Evolutionary conservation across 2,113 vertebrate species (phyloP).

Genomic region (Ia io): DNA sequence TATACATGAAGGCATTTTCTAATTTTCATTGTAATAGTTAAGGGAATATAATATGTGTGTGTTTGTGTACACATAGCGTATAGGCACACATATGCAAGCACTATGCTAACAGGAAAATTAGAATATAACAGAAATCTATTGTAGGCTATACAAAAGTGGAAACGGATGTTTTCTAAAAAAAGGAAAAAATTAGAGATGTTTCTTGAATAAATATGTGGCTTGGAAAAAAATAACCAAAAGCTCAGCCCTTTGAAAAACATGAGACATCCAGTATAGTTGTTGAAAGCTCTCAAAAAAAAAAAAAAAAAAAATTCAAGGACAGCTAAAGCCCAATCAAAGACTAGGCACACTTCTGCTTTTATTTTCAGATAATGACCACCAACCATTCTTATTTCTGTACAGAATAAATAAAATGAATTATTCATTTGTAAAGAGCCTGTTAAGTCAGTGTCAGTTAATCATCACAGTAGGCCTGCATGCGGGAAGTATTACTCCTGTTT

Average conservation of each 20-base stretch:
- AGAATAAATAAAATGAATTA: background rate
- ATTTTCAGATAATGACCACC: constrained; percentile 23
- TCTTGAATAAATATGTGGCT: background rate
- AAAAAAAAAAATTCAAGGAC: constrained; percentile 18
- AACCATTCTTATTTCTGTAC: background rate
- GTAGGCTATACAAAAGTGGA: background rate
- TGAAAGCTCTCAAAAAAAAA: background rate
- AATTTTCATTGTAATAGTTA: background rate
- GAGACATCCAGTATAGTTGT: background rate
- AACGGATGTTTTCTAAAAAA: background rate
- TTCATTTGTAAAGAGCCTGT: background rate
- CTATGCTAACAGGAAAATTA: background rate
- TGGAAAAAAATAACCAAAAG: background rate
- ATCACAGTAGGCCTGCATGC: background rate
- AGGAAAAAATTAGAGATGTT: background rate
- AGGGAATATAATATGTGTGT: background rate
- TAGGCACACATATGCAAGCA: background rate
- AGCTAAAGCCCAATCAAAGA: background rate
- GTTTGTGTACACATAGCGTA: background rate
- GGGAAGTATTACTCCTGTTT: background rate
- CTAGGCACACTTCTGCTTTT: background rate
- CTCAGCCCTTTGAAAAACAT: background rate
- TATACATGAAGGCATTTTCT: background rate
- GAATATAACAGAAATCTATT: background rate
- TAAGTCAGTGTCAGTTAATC: background rate